Conservation (phyloP, 2,888 invertebrate species). For the Drosophila leonis region DNA sequence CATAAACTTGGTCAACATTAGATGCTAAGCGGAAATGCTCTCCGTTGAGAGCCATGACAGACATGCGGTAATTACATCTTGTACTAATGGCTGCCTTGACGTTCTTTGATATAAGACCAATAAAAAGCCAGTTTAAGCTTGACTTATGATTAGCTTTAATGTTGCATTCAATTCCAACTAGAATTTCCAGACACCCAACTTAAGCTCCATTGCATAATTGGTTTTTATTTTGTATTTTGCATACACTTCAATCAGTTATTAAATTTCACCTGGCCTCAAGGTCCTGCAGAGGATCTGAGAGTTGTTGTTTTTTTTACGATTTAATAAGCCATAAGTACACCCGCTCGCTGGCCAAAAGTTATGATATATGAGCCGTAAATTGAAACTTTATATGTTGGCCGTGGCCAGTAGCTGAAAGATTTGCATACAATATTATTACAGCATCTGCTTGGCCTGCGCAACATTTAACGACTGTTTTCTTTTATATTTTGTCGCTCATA, state of each 20-base stretch:
- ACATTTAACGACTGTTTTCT: conserved; percentile 63
- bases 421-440: conserved; percentile 79
- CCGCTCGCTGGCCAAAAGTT: conserved; percentile 62
- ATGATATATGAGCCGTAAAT: conserved; percentile 79
- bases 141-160: conserved; percentile 13
- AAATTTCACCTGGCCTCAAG: conserved; percentile 35
- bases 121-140: conserved; percentile 2
- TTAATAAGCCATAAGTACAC: conserved; percentile 67
- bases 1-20: conserved; percentile 49
- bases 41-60: conserved; percentile 15
- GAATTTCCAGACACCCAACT: neutral
- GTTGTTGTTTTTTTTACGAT: conserved; percentile 64
- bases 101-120: conserved; percentile 4
- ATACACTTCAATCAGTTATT: conserved; percentile 22
- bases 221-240: conserved; percentile 1
- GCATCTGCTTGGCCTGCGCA: conserved; percentile 63
- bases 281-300: conserved; percentile 34
- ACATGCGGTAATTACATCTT: conserved; percentile 16
- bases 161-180: neutral
- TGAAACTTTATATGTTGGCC: conserved; percentile 70
- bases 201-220: conserved; percentile 9
- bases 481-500: conserved; percentile 51
- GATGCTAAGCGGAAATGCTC: conserved; percentile 42
- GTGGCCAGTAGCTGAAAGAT: conserved; percentile 61
- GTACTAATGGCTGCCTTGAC: conserved; percentile 19